Percentiles rank a stretch among this genome's conserved stretches.
phyloP scores from a whole-genome alignment of 2,797 vertebrate species.

The Danio kyathit region DNA sequence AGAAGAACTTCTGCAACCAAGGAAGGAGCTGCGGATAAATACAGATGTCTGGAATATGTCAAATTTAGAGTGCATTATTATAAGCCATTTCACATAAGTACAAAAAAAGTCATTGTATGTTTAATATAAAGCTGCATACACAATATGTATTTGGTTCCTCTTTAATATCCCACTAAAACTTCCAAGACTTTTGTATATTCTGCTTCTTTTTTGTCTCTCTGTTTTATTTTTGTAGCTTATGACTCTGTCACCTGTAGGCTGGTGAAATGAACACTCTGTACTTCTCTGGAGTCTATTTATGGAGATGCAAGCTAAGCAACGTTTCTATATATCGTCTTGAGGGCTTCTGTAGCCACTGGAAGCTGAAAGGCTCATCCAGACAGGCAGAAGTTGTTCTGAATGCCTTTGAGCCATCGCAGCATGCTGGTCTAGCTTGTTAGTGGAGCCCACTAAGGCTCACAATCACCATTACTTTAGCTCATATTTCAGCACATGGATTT shows the following conservation, averaged over 20 bases:
- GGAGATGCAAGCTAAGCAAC: conserved; percentile 35
- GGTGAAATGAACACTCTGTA: conserved; percentile 23
- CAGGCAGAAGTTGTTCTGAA: conserved; percentile 10
- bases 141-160: neutral
- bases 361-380: conserved; percentile 15
- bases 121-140: neutral
- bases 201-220: neutral
- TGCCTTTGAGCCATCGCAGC: conserved; percentile 31
- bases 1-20: neutral
- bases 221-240: neutral
- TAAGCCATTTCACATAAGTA: neutral
- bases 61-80: neutral
- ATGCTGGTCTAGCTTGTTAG: conserved; percentile 56
- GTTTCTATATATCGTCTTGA: conserved; percentile 5
- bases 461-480: neutral
- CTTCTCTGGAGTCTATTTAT: conserved; percentile 36
- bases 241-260: conserved; percentile 21
- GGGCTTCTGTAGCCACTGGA: conserved; percentile 3
- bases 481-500: neutral
- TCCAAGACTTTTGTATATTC: conserved; percentile 3
- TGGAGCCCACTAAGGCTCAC: neutral
- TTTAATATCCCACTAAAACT: neutral
- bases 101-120: neutral
- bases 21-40: neutral
- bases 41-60: neutral